phyloP scores from a whole-genome alignment of 2,888 invertebrate species.

The Molorchus minor region DNA sequence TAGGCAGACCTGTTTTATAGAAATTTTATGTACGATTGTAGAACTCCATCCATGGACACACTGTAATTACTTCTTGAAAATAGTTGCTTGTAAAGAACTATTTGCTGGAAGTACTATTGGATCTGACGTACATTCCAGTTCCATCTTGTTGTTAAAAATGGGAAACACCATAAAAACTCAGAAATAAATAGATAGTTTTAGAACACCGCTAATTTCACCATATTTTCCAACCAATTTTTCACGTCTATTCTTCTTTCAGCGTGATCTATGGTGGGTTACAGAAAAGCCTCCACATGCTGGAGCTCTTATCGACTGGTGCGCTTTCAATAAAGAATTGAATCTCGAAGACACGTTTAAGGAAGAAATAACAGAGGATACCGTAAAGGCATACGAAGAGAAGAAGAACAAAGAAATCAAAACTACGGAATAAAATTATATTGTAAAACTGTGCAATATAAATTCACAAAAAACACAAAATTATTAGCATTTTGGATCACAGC shows the following conservation, averaged over 20 bases:
- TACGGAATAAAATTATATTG: constrained; percentile 7
- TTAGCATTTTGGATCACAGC: constrained; percentile 17
- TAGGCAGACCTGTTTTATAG: no score
- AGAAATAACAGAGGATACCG: constrained; percentile 34
- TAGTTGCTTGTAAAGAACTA: no score
- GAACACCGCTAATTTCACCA: no score
- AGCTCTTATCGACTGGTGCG: constrained; percentile 63
- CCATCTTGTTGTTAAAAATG: no score
- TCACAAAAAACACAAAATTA: constrained; percentile 6
- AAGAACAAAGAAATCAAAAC: constrained; percentile 4
- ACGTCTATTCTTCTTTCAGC: constrained; percentile 58
- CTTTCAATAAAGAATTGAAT: constrained; percentile 63
- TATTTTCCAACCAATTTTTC: no score
- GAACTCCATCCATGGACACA: no score
- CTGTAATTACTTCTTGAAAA: no score
- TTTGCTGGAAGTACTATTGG: no score
- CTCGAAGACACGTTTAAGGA: constrained; percentile 59
- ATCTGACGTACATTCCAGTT: no score
- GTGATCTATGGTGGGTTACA: constrained; percentile 63
- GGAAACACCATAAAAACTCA: no score
- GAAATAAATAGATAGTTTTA: no score
- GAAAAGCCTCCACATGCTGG: constrained; percentile 61
- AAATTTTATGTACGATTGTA: no score
- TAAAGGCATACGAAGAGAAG: constrained; percentile 39
- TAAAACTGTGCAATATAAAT: constrained; percentile 23